Evolutionary conservation across 2,888 invertebrate species (phyloP), one percentile per base, ranked within the genome.

Genomic region (Theretra japonica): DNA sequence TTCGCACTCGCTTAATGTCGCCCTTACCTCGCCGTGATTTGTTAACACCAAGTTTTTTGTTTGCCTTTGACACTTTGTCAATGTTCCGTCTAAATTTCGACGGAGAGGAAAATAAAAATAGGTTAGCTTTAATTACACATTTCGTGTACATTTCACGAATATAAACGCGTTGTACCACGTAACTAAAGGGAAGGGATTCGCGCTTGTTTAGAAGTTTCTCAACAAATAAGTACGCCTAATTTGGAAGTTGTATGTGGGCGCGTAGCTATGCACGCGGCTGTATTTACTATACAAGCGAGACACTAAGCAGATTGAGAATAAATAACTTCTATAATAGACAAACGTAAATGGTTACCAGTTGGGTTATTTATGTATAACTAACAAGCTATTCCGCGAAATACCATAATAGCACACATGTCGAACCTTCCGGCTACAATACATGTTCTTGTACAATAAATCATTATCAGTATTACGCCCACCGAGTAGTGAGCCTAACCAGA

Each of bases 1-100:
- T 92, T 90, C 85, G 86, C 88, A 88, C 88, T 88, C 86, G 86
- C 85, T 88, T 87, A 87, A 86, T 89, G 87, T 87, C 86, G 82
- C 79, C 81, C 82, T 86, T 84, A 86, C 84, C 82, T 82, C 77
- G 76, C 80, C 81, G 82, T 89, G 90, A 90, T 90, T 91, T 90
- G 89, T 90, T 90, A 86, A 88, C 87, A 88, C 85, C 83, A 80
- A 82, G 81, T 83, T 82, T 83, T 85, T 83, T 81, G 59, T 68
- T 69, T 69, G 72, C 19, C 69, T 69, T 72, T 72, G 72, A 72
- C 72, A 62, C 69, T 72, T 71, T 48, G 68, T 33, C 41, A 48
- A 21, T 50, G 21, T 69, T 53, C 50, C 59, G 19, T 30, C 72
- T 59, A 50, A 60, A 59, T 62, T 53, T 56, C 23, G 41, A 62